Evolutionary conservation across 2,888 invertebrate species (phyloP), one percentile per base, ranked within the genome.

Genomic region (Hylaea fasciaria): DNA sequence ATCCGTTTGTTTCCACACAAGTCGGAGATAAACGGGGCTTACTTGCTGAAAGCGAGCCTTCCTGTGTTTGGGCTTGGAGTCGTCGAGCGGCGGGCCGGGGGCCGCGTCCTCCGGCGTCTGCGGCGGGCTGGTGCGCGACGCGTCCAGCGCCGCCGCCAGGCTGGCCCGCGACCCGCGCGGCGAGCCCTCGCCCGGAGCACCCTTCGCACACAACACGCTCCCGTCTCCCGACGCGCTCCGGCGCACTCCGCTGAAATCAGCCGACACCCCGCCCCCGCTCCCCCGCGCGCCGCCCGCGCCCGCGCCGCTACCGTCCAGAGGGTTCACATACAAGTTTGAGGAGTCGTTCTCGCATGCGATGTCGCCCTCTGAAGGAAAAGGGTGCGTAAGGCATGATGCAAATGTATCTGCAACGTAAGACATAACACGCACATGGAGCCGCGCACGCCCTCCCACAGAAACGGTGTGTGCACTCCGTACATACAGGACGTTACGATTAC

Each of bases 311-410:
- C 95, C 95, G 81, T 96, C 96, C 93, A 97, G 87, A 61, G 97
- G 97, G 92, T 97, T 97, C 84, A 97, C 96, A 91, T 97, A 97
- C 82, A 97, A 93, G 93, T 97, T 97, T 86, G 96, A 96, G 87
- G 95, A 95, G 86, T 95, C 95, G 81, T 91, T 92, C 82, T 94
- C 94, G 84, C 94, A 93, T 73, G 95, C 94, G 81, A 95, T 93
- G 92, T 95, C 95, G 84, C 94, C 95, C 93, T 97, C 96, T 78
- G 97, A 97, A 89, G 96, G 95, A 93, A 96, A 97, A 81, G 97
- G 97, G 93, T 98, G 98, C 81, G 98, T 98, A 93, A 97, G 96
- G 93, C 98, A 98, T 92, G 97, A 98, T 89, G 97, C 97, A 92
- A 97, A 98, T 73, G 98, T 98, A 91, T 98, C 98, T 81, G 97